Evolutionary conservation across 2,797 vertebrate species (phyloP).

Genomic region (Gallinago solitaria): DNA sequence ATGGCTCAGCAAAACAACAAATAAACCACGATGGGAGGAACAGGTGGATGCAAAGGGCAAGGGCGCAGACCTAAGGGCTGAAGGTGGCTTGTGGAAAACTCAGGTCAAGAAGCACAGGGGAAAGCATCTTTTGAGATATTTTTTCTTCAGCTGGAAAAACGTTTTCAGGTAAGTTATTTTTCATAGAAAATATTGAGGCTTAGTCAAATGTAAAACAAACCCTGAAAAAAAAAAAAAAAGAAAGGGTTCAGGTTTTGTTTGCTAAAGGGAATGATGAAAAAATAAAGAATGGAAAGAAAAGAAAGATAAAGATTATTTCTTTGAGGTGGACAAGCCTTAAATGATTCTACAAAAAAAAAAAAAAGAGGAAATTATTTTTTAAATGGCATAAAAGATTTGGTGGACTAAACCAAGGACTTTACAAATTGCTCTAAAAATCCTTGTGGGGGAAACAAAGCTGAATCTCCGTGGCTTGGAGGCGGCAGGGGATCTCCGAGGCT

Average conservation of each 20-base stretch:
- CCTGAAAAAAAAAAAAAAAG: background rate
- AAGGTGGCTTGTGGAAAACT: background rate
- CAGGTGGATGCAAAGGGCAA: background rate
- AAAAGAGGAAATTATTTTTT: no score
- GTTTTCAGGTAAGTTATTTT: background rate
- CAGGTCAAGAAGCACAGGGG: background rate
- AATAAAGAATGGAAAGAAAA: background rate
- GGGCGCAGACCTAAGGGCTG: background rate
- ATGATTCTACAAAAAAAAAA: background rate
- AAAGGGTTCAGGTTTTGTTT: background rate
- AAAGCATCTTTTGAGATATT: background rate
- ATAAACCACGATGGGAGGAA: background rate
- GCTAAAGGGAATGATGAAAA: background rate
- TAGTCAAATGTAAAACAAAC: slow-evolving; percentile 5
- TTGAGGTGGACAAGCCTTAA: background rate
- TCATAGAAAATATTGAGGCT: background rate
- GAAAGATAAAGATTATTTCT: background rate
- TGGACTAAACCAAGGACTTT: background rate
- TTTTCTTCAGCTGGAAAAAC: background rate
- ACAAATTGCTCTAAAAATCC: background rate
- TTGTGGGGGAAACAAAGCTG: background rate
- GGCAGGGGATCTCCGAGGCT: background rate
- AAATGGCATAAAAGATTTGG: background rate
- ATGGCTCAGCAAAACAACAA: background rate
- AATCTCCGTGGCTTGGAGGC: background rate